phyloP scores from a whole-genome alignment of 2,113 vertebrate genomes.

The Eulacestoma nigropectus region DNA sequence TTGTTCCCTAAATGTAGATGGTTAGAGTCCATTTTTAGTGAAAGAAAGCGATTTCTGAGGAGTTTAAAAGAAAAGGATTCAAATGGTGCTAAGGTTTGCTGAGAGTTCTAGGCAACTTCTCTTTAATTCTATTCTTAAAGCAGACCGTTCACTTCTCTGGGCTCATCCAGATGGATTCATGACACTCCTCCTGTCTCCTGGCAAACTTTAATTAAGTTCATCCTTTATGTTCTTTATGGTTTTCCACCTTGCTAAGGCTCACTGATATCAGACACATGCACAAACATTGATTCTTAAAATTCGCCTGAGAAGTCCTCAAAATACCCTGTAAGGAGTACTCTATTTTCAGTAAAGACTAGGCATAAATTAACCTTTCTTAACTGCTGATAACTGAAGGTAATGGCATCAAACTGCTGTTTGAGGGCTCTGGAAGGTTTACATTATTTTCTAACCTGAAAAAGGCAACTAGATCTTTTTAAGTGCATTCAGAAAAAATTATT shows the following conservation, averaged over 20 bases:
- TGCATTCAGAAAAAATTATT: not conserved
- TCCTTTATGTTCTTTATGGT: not conserved
- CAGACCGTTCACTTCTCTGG: not conserved
- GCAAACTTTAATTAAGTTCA: not conserved
- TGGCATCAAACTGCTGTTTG: not conserved
- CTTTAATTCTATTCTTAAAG: not conserved
- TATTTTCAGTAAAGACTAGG: not conserved
- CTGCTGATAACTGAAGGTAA: not conserved
- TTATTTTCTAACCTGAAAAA: not conserved
- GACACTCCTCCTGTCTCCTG: not conserved
- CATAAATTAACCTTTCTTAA: not conserved
- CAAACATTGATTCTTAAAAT: not conserved
- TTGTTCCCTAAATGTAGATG: not conserved
- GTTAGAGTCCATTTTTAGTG: not conserved
- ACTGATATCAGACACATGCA: not conserved
- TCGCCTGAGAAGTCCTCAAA: not conserved
- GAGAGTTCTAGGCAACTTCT: not conserved
- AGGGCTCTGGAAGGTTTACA: not conserved
- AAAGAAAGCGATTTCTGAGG: not conserved
- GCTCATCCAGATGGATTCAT: not conserved
- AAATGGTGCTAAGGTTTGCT: not conserved
- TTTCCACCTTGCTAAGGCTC: not conserved
- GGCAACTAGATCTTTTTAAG: not conserved
- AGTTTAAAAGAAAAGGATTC: not conserved
- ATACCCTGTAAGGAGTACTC: not conserved